A percentile compares a stretch with the other conserved stretches of the same genome.
These are phyloP conservation scores for Heliconius ismenius DNA, from an alignment of 2,888 invertebrate species.

Conservation along the genomic window DNA sequence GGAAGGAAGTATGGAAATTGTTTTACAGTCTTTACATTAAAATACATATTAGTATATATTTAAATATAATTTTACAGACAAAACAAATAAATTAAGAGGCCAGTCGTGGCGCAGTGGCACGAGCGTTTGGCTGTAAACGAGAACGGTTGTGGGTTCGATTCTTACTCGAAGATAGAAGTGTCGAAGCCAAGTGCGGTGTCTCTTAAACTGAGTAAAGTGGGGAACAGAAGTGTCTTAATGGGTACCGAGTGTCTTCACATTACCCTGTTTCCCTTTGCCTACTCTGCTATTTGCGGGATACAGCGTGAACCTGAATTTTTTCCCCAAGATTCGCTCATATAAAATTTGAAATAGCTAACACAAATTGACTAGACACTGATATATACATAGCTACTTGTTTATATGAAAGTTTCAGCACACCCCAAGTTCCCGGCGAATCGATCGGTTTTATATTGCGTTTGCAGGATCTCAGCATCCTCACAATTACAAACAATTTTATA, in stretches of 20 bases:
- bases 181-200: not conserved
- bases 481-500: not conserved
- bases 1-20: not conserved
- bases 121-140: no score
- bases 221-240: not conserved
- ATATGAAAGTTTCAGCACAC: not conserved
- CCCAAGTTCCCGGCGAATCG: conserved; percentile 9
- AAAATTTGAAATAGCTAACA: not conserved
- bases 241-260: no score
- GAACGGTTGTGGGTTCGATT: no score
- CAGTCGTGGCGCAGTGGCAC: no score
- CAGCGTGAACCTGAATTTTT: not conserved
- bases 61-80: not conserved
- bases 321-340: not conserved
- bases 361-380: not conserved
- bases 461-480: conserved; percentile 8
- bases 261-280: no score
- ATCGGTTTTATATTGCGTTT: conserved; percentile 16
- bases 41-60: not conserved
- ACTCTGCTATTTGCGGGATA: no score
- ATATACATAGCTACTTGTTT: not conserved
- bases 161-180: no score
- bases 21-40: not conserved
- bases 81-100: no score
- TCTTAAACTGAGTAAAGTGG: not conserved